Base-by-base conservation (phyloP, 2,888 invertebrate species). In the Lasioglossum vierecki region DNA sequence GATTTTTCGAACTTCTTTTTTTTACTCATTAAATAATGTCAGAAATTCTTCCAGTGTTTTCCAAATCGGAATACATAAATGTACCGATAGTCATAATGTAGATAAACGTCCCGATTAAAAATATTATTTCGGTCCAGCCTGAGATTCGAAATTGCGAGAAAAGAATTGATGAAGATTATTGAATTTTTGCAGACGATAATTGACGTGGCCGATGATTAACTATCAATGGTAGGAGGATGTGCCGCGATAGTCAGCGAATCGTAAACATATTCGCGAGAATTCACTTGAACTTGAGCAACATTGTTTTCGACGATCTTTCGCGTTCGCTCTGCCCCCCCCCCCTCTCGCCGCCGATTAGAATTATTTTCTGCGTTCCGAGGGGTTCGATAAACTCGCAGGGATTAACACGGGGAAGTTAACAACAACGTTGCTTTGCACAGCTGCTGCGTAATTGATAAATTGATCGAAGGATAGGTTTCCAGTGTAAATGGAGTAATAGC, bases 371-470 rank as follows among this genome's bases (percentile, higher is more conserved):
- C 39, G 66, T 73, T 53, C 68, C 30, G n/a, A 68, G 68, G 41
- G 30, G 79, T 30, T 35, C 39, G 82, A 82, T 75, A 80, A 82
- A 80, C 60, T 53, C n/a, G 49, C n/a, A 60, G 70, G 60, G 30
- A 26, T 41, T 41, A 18, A 4, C 60, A 72, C 35, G 84, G 74
- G 41, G 30, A 63, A 74, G 18, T 26, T 82, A 46, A 60, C 70
- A 70, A 71, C 53, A 41, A 13, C 22, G 70, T 39, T 39, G n/a
- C 68, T 39, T 39, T 9, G 68, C 41, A 41, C 41, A 70, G 11
- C 70, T 39, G 41, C 35, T n/a, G 70, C 68, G 68, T 75, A 30
- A 60, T 63, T 60, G 75, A 44, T 60, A 30, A 60, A n/a, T 26
- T 60, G 60, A 75, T 75, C 60, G 41, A 30, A 11, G 68, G 63